Conservation (phyloP, 2,797 vertebrate genomes). For the Sciurus carolinensis region DNA sequence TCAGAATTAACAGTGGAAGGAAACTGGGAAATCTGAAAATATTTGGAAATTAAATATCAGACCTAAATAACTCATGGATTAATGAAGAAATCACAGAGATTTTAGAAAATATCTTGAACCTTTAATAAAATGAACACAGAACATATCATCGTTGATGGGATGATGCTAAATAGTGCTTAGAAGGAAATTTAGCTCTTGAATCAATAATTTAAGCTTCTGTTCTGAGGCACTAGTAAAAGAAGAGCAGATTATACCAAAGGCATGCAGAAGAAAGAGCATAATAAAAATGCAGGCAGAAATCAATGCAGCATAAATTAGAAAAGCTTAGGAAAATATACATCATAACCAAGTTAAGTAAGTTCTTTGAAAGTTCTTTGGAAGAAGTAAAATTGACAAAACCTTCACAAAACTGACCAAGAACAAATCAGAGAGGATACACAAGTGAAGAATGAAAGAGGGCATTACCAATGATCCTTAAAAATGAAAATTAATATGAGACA, state of each 20-base stretch:
- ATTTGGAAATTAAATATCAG: neutral
- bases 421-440: neutral
- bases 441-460: neutral
- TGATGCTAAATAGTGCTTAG: neutral
- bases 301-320: neutral
- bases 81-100: neutral
- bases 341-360: neutral
- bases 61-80: neutral
- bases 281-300: neutral
- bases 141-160: neutral
- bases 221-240: neutral
- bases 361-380: constrained; percentile 32
- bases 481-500: neutral
- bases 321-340: neutral
- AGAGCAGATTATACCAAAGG: neutral
- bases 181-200: neutral
- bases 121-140: neutral
- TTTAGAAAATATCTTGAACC: neutral
- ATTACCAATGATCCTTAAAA: neutral
- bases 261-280: neutral
- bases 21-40: neutral
- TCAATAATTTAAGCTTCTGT: neutral
- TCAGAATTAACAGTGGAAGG: neutral
- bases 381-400: neutral
- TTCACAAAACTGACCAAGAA: neutral